These are phyloP conservation scores for Gallinago media DNA, from an alignment of 2,113 vertebrate genomes.

Conservation along the genomic window DNA sequence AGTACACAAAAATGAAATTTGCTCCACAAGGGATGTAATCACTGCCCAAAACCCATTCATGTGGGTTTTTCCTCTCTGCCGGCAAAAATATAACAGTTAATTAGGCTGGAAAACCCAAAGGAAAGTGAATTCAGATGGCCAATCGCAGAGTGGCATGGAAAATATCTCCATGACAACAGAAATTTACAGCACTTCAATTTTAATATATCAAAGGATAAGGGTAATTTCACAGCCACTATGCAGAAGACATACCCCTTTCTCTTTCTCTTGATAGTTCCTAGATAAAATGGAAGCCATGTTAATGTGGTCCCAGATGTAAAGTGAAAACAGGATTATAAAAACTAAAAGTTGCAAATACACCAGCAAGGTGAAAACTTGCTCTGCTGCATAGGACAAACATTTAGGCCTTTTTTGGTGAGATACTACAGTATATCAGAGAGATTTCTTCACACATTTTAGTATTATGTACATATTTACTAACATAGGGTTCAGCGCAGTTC, in stretches of 20 bases:
- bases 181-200: slow-evolving; percentile 75
- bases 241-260: not conserved
- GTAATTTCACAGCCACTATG: slow-evolving; percentile 64
- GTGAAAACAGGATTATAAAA: not conserved
- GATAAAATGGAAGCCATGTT: not conserved
- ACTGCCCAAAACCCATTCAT: slow-evolving; percentile 13
- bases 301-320: not conserved
- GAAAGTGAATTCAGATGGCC: slow-evolving; percentile 69
- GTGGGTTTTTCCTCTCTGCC: slow-evolving; percentile 62
- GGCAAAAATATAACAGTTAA: slow-evolving; percentile 77
- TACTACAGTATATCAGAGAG: not conserved
- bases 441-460: not conserved
- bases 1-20: slow-evolving; percentile 62
- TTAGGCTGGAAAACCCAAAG: slow-evolving; percentile 78
- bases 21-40: slow-evolving; percentile 16
- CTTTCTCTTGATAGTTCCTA: not conserved
- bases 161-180: slow-evolving; percentile 76
- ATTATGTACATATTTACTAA: not conserved
- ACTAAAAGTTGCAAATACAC: not conserved
- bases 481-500: rapidly evolving
- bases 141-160: slow-evolving; percentile 52
- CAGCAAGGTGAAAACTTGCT: not conserved
- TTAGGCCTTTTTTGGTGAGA: not conserved
- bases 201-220: slow-evolving; percentile 73
- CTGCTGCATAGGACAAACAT: not conserved